phyloP scores from a whole-genome alignment of 1,140 invertebrate genomes.

The Ips typographus region DNA sequence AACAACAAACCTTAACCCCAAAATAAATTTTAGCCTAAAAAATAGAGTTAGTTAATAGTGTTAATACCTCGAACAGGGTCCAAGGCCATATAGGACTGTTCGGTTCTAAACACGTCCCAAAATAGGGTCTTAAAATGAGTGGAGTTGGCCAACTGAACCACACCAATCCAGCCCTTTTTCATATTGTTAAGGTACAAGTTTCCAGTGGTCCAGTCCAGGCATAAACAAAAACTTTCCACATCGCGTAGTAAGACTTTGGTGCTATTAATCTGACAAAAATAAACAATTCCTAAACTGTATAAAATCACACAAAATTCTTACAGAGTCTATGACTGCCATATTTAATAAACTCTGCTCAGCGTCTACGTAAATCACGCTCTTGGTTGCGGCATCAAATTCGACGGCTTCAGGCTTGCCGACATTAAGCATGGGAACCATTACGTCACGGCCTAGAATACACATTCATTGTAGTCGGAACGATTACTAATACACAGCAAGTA shows the following conservation, averaged over 20 bases:
- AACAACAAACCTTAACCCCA: slow-evolving; percentile 61
- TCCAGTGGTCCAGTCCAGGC: slow-evolving; percentile 76
- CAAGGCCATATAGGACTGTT: slow-evolving; percentile 63
- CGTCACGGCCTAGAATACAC: slow-evolving; percentile 22
- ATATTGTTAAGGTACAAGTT: slow-evolving; percentile 85
- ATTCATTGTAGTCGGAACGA: neutral
- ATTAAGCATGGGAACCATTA: slow-evolving; percentile 61
- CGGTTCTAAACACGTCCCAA: slow-evolving; percentile 51
- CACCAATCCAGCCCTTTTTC: slow-evolving; percentile 61
- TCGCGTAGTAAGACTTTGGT: slow-evolving; percentile 50
- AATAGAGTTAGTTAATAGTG: neutral
- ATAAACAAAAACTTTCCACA: slow-evolving; percentile 70
- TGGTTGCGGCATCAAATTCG: slow-evolving; percentile 67
- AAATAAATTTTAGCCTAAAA: slow-evolving; percentile 4
- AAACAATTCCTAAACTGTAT: too few relatives aligned
- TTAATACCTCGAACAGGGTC: slow-evolving; percentile 58
- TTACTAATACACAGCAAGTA: neutral
- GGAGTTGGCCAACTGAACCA: slow-evolving; percentile 60
- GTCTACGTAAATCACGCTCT: slow-evolving; percentile 72
- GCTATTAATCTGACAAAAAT: slow-evolving; percentile 27
- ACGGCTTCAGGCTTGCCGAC: slow-evolving; percentile 64
- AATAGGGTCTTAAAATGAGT: slow-evolving; percentile 59
- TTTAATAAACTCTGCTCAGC: slow-evolving; percentile 53
- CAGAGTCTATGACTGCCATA: slow-evolving; percentile 37
- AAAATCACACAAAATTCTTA: slow-evolving; percentile 5